phyloP scores from a whole-genome alignment of 2,888 invertebrate species.

The Tetragonula carbonaria region DNA sequence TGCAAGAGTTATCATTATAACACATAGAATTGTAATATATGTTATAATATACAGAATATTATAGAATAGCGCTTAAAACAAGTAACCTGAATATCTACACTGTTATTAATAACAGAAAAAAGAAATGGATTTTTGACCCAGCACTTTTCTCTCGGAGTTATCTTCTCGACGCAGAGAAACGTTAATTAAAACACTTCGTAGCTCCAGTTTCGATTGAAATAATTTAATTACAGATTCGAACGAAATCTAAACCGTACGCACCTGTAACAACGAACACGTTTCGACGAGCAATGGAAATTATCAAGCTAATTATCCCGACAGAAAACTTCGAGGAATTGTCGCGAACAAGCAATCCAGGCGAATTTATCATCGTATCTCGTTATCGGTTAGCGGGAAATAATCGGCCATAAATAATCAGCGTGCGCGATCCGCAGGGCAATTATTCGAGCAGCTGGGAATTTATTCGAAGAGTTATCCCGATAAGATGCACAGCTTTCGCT shows the following conservation, averaged over 20 bases:
- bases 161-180: too few species aligned
- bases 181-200: too few species aligned
- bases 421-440: conserved; percentile 35
- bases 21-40: too few species aligned
- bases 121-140: too few species aligned
- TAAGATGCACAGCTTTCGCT: conserved; percentile 54
- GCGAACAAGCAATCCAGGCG: not conserved
- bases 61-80: too few species aligned
- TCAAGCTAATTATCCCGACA: not conserved
- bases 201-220: too few species aligned
- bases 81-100: too few species aligned
- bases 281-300: not conserved
- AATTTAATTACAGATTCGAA: not conserved
- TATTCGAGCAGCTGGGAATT: conserved; percentile 51
- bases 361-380: conserved; percentile 34
- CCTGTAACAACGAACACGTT: not conserved
- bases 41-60: too few species aligned
- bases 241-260: not conserved
- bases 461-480: conserved; percentile 57
- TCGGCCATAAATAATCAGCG: conserved; percentile 42
- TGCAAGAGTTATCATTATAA: too few species aligned
- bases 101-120: too few species aligned
- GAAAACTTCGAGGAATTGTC: not conserved
- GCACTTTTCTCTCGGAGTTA: too few species aligned
- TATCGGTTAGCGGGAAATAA: conserved; percentile 42